Base-by-base conservation (phyloP, 2,797 vertebrate genomes). In the Rhinophrynus dorsalis region DNA sequence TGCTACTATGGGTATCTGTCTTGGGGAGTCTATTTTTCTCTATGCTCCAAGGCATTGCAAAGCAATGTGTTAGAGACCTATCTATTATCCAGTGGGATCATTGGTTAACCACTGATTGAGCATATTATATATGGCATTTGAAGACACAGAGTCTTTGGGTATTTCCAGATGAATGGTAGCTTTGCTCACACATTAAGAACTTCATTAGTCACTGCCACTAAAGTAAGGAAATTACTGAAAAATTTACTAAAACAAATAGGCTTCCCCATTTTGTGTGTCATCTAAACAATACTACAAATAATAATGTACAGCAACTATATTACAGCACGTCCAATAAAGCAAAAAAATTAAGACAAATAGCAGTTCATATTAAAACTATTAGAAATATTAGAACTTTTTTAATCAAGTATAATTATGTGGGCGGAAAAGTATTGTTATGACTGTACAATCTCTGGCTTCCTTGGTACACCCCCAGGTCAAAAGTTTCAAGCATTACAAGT, bases 361-460 rank as follows among this genome's bases (percentile, higher is more conserved):
- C n/a, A n/a, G n/a, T n/a, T n/a, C n/a, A n/a, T n/a, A n/a, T n/a
- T n/a, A n/a, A n/a, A n/a, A n/a, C n/a, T n/a, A n/a, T n/a, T n/a
- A 44, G 18, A 44, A 1, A 44, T 17, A 20, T 44, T 23, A 1
- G 3, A 24, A 7, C 6, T 6, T 38, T 9, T 64, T 33, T n/a
- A 10, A 65, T 63, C 20, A 52, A 30, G 11, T 17, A 13, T 15
- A 65, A 35, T 6, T 30, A 15, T 55, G 27, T 2, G 3, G 6
- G 51, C 37, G 23, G 50, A 68, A 45, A 74, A 24, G 60, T 1
- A 54, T 27, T 56, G 44, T 61, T 47, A 75, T 54, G 63, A 74
- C 37, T 38, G 61, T 11, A 20, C 68, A 74, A 69, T 69, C 42
- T 61, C 64, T 6, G 52, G 27, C 6, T 51, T 54, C 40, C 26